Base-by-base conservation (phyloP, 2,797 vertebrate species). In the Rallus crepitans region DNA sequence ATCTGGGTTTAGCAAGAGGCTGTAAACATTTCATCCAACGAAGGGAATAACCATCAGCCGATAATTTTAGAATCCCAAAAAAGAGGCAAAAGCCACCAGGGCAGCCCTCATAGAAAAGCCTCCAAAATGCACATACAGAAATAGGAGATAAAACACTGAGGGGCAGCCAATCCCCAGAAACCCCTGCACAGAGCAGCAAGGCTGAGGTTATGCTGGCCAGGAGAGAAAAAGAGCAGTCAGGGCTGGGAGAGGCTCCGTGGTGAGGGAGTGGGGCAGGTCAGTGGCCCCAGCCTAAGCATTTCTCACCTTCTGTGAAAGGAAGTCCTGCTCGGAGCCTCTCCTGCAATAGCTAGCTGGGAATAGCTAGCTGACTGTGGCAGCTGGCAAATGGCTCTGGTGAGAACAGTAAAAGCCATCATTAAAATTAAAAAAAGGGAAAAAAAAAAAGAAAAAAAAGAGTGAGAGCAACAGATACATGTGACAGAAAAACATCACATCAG, bases 21-120 rank as follows among this genome's bases (percentile, higher is more conserved):
- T 61, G 24, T 48, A 87, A 92, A 42, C 2, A 0, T 89, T 94
- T 94, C 33, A 40, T 65, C 65, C 80, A 69, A 59, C 0, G 6
- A 83, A 91, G 47, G 78, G 57, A 81, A 85, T 5, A 87, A 80
- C 39, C 80, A 66, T 33, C 37, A 21, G 70, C 35, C 1, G 12
- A 61, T 82, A 89, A 96, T 91, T 96, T 94, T 83, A 89, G 91
- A 92, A 81, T 93, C 65, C 82, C 84, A 72, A 78, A 79, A 52
- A 80, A 86, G 40, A 89, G 53, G 28, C 50, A 76, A 89, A 95
- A 95, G 55, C 82, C 73, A 82, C 70, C 59, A 73, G 77, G 65
- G 50, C 61, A 91, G 76, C 81, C 53, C 69, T 85, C 89, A 91
- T 80, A 90, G 63, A 48, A 89, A 69, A 55, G 72, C 35, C 80